Percentiles rank a stretch among this genome's conserved stretches.
phyloP scores from a whole-genome alignment of 1,140 invertebrate species.

The Idris sp. region DNA sequence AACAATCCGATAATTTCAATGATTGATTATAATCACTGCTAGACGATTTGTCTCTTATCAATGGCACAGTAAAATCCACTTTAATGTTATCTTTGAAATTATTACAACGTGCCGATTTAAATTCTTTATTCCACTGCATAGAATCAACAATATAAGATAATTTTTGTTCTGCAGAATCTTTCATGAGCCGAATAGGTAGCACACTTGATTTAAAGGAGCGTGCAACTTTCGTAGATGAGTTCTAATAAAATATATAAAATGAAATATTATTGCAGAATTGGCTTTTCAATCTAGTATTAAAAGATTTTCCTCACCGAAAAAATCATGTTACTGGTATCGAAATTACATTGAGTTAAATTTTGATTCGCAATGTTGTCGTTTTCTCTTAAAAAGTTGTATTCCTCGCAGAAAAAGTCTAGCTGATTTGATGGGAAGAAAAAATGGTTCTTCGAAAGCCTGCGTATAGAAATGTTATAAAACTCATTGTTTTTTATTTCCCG shows the following conservation, averaged over 20 bases:
- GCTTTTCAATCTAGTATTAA: too few species aligned
- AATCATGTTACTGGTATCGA: conserved; percentile 16
- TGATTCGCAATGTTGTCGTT: neutral
- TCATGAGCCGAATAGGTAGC: conserved; percentile 40
- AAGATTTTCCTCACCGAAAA: conserved; percentile 13
- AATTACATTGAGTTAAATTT: conserved; percentile 10
- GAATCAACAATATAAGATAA: conserved; percentile 55
- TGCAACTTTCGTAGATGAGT: conserved; percentile 18
- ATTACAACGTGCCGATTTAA: conserved; percentile 53
- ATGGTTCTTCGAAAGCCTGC: conserved; percentile 78
- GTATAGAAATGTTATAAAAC: conserved; percentile 80
- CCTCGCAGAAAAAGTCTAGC: conserved; percentile 22
- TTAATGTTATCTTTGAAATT: conserved; percentile 51
- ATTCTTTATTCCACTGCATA: conserved; percentile 52
- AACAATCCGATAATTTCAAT: conserved; percentile 68
- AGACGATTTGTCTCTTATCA: conserved; percentile 58
- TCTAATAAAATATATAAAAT: too few species aligned
- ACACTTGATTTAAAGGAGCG: conserved; percentile 62
- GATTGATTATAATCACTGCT: conserved; percentile 12
- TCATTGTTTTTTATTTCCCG: conserved; percentile 80
- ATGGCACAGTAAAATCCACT: conserved; percentile 69
- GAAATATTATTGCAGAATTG: too few species aligned
- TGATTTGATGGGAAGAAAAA: conserved; percentile 80
- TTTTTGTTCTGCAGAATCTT: conserved; percentile 53
- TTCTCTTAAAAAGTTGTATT: conserved; percentile 10